Conservation (phyloP, 2,113 vertebrate genomes). For the Castor canadensis region DNA sequence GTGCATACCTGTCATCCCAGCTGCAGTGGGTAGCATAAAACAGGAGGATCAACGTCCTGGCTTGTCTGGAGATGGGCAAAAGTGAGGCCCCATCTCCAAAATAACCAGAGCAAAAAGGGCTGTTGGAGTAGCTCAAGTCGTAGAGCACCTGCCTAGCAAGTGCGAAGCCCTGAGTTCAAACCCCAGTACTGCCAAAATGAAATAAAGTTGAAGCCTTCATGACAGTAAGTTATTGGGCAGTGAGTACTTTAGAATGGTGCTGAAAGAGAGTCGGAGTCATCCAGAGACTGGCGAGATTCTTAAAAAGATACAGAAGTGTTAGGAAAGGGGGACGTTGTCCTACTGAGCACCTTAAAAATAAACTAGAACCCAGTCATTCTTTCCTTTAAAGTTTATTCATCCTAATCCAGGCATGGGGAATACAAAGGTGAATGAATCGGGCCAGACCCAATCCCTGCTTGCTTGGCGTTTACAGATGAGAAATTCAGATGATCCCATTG, state of each 20-base stretch:
- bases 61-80: too few relatives aligned
- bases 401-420: not conserved
- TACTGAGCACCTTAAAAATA: not conserved
- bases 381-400: not conserved
- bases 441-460: not conserved
- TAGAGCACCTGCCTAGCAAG: too few relatives aligned
- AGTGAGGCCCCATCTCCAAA: too few relatives aligned
- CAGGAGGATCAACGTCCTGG: too few relatives aligned
- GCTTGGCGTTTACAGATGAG: not conserved
- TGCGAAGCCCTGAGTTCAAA: too few relatives aligned
- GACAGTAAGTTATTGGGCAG: constrained; percentile 10
- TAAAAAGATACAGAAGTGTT: not conserved
- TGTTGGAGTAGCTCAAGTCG: too few relatives aligned
- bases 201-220: constrained; percentile 41
- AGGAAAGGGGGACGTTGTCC: not conserved
- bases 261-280: constrained; percentile 18
- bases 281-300: not conserved
- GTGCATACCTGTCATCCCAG: too few relatives aligned
- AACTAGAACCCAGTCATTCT: not conserved
- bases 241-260: not conserved
- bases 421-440: not conserved
- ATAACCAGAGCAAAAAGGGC: too few relatives aligned
- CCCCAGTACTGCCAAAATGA: too few relatives aligned
- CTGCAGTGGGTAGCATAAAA: too few relatives aligned
- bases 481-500: not conserved